phyloP scores from a whole-genome alignment of 2,113 vertebrate species.

The Athene cunicularia region DNA sequence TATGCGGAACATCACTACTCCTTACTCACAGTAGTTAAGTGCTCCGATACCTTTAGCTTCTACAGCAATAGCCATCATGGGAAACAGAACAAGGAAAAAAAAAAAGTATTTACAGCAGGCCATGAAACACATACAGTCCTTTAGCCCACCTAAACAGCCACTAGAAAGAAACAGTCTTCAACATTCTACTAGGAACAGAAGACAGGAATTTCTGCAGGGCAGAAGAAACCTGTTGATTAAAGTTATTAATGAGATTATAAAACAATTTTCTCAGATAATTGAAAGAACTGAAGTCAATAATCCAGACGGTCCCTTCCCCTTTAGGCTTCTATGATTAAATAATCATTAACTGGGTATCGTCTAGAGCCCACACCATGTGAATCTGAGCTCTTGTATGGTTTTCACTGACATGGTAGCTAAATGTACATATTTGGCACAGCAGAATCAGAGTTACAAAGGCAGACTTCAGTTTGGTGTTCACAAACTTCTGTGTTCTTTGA shows the following conservation, averaged over 20 bases:
- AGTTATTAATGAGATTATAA: conserved; percentile 1
- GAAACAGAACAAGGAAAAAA: neutral
- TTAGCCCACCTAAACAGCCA: neutral
- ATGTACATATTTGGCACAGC: rapidly evolving
- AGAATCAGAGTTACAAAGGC: neutral
- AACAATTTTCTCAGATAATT: neutral
- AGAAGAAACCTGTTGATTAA: neutral
- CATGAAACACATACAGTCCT: neutral
- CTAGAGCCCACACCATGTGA: neutral
- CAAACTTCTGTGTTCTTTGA: neutral
- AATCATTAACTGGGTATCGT: neutral
- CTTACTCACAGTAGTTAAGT: neutral
- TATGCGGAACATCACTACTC: neutral
- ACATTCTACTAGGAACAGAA: neutral
- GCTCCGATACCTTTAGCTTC: neutral
- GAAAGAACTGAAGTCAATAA: neutral
- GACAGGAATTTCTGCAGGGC: neutral
- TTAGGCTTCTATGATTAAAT: neutral
- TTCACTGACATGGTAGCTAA: neutral
- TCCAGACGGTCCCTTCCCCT: neutral
- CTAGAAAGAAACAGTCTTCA: neutral
- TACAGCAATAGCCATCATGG: neutral
- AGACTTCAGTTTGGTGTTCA: neutral
- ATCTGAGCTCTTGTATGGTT: neutral
- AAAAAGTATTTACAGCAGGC: neutral